Conservation (phyloP, 2,888 invertebrate genomes). For the Cremastobaeus sp. region DNA sequence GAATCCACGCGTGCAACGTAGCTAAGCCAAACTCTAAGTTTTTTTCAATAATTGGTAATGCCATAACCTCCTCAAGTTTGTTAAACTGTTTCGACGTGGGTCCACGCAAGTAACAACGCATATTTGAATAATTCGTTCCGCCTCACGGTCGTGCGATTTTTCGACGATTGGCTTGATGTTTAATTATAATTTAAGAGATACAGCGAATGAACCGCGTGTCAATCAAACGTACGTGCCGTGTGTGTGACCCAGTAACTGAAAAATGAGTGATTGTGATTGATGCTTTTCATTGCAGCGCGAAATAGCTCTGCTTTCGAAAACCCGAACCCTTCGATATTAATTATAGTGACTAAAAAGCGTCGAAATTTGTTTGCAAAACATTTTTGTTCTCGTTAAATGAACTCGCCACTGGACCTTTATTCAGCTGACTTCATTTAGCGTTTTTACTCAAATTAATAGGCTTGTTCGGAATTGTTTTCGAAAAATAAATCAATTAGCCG, state of each 20-base stretch:
- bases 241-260: conserved; percentile 50
- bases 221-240: conserved; percentile 42
- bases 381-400: conserved; percentile 4
- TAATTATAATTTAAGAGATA: conserved; percentile 55
- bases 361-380: conserved; percentile 9
- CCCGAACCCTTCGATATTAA: conserved; percentile 27
- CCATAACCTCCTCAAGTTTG: conserved; percentile 11
- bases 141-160: conserved; percentile 31
- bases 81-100: conserved; percentile 29
- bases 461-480: no score
- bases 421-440: no score
- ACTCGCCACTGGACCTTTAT: neutral
- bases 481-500: neutral
- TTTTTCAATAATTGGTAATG: conserved; percentile 20
- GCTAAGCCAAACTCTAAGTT: conserved; percentile 32
- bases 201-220: conserved; percentile 35
- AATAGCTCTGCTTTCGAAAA: conserved; percentile 21
- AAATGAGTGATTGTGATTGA: conserved; percentile 53
- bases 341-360: conserved; percentile 12
- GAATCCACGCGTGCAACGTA: conserved; percentile 46
- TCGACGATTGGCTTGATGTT: conserved; percentile 40
- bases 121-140: conserved; percentile 47
- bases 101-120: conserved; percentile 30
- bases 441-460: no score
- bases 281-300: conserved; percentile 27